Conservation (phyloP, 1,140 invertebrate genomes). For the Plutomurus gul region DNA sequence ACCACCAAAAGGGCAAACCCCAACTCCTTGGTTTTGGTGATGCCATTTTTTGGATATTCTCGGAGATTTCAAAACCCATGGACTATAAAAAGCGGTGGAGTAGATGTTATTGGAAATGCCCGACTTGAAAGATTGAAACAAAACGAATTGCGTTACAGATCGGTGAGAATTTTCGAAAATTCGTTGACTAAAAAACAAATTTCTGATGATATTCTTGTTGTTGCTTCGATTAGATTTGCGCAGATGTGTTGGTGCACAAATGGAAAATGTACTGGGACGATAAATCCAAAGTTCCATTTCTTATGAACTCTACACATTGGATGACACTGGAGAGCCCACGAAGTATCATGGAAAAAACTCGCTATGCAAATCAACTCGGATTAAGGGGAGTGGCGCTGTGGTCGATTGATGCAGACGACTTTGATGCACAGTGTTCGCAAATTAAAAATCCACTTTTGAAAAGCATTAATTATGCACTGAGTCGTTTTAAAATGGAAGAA, state of each 20-base stretch:
- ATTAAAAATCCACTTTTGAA: neutral
- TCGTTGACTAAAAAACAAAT: neutral
- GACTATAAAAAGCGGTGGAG: neutral
- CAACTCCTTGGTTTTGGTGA: neutral
- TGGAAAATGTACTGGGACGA: neutral
- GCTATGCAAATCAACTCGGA: neutral
- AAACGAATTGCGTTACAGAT: neutral
- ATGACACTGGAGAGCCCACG: neutral
- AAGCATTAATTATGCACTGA: neutral
- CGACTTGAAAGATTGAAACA: neutral
- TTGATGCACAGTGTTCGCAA: neutral
- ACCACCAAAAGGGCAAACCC: neutral
- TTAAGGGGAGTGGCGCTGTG: neutral
- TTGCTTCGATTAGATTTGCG: neutral
- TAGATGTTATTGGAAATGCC: neutral
- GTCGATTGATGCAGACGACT: neutral
- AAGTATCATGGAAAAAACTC: neutral
- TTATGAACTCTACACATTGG: neutral
- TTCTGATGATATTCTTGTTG: neutral
- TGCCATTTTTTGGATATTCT: neutral
- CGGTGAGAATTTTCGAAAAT: neutral
- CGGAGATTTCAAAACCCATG: neutral
- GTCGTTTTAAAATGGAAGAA: no score
- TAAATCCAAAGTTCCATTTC: neutral
- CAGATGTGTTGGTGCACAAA: neutral